phyloP scores from a whole-genome alignment of 2,888 invertebrate species.

The Chalcis sispes region DNA sequence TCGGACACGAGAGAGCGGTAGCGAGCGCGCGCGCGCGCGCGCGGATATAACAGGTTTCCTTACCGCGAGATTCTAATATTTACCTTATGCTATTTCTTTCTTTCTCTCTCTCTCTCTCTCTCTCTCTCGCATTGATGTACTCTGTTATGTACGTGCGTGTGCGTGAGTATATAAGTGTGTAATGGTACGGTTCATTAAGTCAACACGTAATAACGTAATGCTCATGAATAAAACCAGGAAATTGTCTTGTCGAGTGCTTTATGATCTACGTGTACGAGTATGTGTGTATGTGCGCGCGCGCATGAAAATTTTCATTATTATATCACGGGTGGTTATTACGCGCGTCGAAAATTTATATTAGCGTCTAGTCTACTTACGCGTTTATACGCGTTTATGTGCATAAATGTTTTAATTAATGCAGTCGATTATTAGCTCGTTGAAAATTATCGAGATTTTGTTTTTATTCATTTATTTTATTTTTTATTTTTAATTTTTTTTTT shows the following conservation, averaged over 20 bases:
- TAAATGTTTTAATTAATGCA: too few species aligned
- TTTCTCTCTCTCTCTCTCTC: too few species aligned
- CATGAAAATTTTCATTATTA: constrained; percentile 25
- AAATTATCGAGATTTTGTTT: too few species aligned
- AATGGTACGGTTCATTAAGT: constrained; percentile 42
- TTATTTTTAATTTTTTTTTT: too few species aligned
- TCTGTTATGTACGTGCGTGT: neutral
- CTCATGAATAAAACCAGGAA: constrained; percentile 49
- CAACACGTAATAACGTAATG: constrained; percentile 38
- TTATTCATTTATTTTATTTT: too few species aligned
- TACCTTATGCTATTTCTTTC: constrained; percentile 43
- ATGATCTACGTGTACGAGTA: neutral
- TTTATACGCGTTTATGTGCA: too few species aligned
- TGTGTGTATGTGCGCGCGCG: neutral
- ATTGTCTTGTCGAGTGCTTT: constrained; percentile 26
- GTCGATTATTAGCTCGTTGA: too few species aligned
- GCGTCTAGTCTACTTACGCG: too few species aligned
- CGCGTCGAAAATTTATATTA: neutral
- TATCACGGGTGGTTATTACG: constrained; percentile 1
- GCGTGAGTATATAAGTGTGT: neutral
- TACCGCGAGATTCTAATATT: constrained; percentile 43
- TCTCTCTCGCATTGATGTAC: too few species aligned
- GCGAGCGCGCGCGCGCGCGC: neutral
- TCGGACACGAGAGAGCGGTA: neutral
- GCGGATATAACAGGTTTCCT: constrained; percentile 29